A percentile compares a stretch with the other conserved stretches of the same genome.
Evolutionary conservation across 2,888 invertebrate species (phyloP).

Genomic region (Zootermopsis nevadensis): DNA sequence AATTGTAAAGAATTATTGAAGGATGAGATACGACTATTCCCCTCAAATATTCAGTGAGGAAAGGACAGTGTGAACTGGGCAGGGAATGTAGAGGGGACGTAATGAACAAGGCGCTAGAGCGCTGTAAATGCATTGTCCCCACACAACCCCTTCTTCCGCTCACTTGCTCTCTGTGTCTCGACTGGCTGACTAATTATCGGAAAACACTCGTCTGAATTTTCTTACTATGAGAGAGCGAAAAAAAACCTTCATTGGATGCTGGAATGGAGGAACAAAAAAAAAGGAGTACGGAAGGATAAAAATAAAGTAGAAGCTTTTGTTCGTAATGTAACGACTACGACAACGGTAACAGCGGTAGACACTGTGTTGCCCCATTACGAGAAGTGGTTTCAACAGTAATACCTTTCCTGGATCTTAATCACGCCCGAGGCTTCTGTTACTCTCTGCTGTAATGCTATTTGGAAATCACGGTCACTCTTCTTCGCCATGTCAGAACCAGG

Average conservation of each 20-base stretch:
- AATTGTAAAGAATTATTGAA: too few relatives aligned
- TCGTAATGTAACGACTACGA: background rate
- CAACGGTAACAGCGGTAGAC: background rate
- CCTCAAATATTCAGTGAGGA: too few relatives aligned
- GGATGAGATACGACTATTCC: too few relatives aligned
- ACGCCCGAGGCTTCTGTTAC: slow-evolving; percentile 26
- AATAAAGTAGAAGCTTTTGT: slow-evolving; percentile 4
- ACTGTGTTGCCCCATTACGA: slow-evolving; percentile 17
- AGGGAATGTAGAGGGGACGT: background rate
- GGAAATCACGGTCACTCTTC: background rate
- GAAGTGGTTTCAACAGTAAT: slow-evolving; percentile 22
- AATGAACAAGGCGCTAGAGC: background rate
- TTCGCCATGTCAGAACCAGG: background rate
- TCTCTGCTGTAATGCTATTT: background rate
- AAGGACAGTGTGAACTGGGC: too few relatives aligned
- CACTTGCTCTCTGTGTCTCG: too few relatives aligned
- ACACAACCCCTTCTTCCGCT: too few relatives aligned
- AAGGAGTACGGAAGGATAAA: background rate
- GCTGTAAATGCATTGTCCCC: background rate
- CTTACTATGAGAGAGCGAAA: background rate
- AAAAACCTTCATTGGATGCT: background rate
- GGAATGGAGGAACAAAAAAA: background rate
- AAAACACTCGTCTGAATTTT: background rate
- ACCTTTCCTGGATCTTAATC: slow-evolving; percentile 29
- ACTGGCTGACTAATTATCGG: slow-evolving; percentile 11